Base-by-base conservation (phyloP, 2,888 invertebrate genomes). In the Drosophila anomalata region DNA sequence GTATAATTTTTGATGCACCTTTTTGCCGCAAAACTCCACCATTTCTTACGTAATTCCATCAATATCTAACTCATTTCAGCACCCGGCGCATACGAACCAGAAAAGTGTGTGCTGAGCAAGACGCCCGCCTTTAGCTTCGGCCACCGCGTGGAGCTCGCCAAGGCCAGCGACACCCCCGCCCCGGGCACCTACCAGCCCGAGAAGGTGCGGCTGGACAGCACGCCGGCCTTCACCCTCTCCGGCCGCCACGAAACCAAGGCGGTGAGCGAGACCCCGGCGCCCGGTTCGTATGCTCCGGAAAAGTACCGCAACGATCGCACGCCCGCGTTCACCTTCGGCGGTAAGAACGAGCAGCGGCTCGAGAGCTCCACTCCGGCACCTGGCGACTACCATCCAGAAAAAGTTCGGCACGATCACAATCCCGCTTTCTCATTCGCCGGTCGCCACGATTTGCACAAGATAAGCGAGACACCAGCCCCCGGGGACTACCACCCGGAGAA, bases 41-140 rank as follows among this genome's bases (percentile, higher is more conserved):
- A 0, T 29, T 3, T 29, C 29, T 29, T 29, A 29, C 47, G 2
- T n/a, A n/a, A 50, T 24, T 22, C 29, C 12, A 42, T 20, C 20
- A 4, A 26, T 24, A 12, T 58, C 36, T 36, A 36, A 36, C 52
- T 36, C 62, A 3, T 80, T 78, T 5, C 72, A 84, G 84, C 94
- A 12, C 95, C 95, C 26, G 94, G 94, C 53, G 93, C 94, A 6
- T 95, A 95, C 81, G 88, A 90, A 63, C 93, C 94, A 26, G 93
- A 94, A 74, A 93, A 93, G 68, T 89, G 92, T 48, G 76, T 92
- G 0, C 84, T 93, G 47, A 94, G 94, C 85, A 93, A 92, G 78
- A 93, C 94, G 42, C 95, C 96, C 29, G 93, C 94, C 80, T 96
- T 94, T 90, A 94, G 94, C 46, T 96, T 96, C 89, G 95, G 95